A percentile compares a stretch with the other conserved stretches of the same genome.
Evolutionary conservation across 1,140 invertebrate genomes (phyloP).

Genomic region (Lucilia sericata): DNA sequence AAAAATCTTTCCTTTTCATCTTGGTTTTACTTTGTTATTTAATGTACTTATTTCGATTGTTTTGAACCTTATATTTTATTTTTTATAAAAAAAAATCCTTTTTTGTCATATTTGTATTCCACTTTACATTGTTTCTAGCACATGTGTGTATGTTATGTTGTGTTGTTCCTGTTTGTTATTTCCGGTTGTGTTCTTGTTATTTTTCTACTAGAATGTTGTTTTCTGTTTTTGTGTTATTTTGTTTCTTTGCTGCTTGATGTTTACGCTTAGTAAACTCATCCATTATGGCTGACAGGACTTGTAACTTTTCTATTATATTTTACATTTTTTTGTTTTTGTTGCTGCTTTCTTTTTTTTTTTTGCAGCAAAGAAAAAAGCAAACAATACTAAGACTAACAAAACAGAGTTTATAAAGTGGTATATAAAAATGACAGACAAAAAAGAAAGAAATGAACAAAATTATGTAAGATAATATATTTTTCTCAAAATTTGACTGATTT

Average conservation of each 20-base stretch:
- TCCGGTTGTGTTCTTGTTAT: not conserved
- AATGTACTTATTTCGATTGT: not conserved
- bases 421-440: not conserved
- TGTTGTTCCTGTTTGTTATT: constrained; percentile 22
- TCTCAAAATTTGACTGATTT: not conserved
- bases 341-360: not conserved
- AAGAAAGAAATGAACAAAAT: not conserved
- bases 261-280: constrained; percentile 23
- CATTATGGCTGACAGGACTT: constrained; percentile 16
- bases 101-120: not conserved
- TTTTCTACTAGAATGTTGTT: not conserved
- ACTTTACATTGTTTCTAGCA: not conserved
- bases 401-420: no score
- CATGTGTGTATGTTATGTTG: not conserved
- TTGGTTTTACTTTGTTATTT: not conserved
- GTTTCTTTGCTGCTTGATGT: constrained; percentile 12
- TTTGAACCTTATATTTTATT: not conserved
- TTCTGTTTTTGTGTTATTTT: not conserved
- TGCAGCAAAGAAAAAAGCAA: not conserved
- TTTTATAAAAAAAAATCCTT: not conserved
- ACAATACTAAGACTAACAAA: not conserved
- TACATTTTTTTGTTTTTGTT: not conserved
- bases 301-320: constrained; percentile 6
- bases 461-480: not conserved
- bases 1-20: no score